Evolutionary conservation across 2,888 invertebrate species (phyloP).

Genomic region (Pyrgus malvae): DNA sequence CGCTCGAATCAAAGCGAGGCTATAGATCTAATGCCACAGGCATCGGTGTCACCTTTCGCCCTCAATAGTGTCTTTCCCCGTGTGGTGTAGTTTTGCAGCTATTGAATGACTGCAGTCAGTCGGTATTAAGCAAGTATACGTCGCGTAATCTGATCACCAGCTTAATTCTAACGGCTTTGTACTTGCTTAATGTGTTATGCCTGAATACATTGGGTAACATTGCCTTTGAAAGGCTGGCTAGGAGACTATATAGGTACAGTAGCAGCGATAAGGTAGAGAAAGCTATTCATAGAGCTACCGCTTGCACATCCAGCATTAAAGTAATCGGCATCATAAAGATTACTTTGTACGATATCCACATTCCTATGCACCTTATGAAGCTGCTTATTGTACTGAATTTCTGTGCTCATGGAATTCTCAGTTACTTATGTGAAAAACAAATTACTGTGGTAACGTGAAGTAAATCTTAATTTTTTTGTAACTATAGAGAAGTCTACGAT

Average conservation of each 20-base stretch:
- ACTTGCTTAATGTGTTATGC: constrained; percentile 61
- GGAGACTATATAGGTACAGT: not conserved
- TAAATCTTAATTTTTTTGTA: too few species aligned
- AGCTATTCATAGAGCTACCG: not conserved
- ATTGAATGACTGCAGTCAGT: constrained; percentile 72
- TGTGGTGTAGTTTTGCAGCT: constrained; percentile 70
- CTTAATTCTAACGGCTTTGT: constrained; percentile 69
- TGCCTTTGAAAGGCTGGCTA: constrained; percentile 11
- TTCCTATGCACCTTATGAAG: too few species aligned
- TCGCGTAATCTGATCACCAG: constrained; percentile 67
- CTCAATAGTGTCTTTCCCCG: constrained; percentile 70
- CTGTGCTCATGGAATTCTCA: too few species aligned
- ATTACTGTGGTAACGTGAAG: too few species aligned
- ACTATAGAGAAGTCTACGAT: not conserved
- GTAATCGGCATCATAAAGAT: not conserved
- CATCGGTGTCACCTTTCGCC: constrained; percentile 74
- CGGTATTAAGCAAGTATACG: constrained; percentile 71
- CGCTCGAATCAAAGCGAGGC: constrained; percentile 41
- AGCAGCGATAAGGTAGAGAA: not conserved
- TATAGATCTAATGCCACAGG: constrained; percentile 63
- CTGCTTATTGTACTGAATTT: too few species aligned
- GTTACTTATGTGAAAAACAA: too few species aligned
- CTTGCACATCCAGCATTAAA: not conserved
- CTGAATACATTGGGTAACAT: constrained; percentile 63
- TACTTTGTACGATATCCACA: not conserved